Evolutionary conservation across 2,113 vertebrate genomes (phyloP), one percentile per base, ranked within the genome.

Genomic region (Nyctereutes procyonoides): DNA sequence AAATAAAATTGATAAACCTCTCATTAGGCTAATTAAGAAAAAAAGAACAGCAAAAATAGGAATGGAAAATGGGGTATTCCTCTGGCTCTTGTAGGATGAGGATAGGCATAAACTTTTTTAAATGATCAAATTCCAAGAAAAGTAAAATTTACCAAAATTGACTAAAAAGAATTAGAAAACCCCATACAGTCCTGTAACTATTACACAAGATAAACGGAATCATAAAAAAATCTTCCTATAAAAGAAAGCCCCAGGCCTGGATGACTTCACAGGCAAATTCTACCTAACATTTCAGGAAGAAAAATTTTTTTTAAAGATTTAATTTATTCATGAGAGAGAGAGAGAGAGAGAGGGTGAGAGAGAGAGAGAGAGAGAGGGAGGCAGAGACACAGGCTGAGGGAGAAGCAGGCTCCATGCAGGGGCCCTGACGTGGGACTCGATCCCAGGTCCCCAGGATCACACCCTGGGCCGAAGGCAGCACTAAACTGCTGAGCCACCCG

Each of bases 271-370:
- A 80, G 28, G 55, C 35, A 90, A 90, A 90, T 73, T 94, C 53
- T 71, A 90, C 32, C 26, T 28, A 73, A 85, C 2, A 73, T 35
- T 96, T n/a, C 85, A 80, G 55, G 62, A 84, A 95, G 15, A 96
- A 93, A 43, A 43, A 43, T 0, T 43, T 43, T 43, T 43, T 43
- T 43, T 43, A 43, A 43, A 43, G 43, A 43, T 43, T 6, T 43
- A 43, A 43, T 43, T 43, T 43, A 43, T 43, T 43, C 6, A 43
- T 43, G 43, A 7, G 43, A 7, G 6, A 1, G 43, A 1, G 43
- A 7, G 43, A 43, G 43, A 43, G 43, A 43, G 43, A 43, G 6
- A 43, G 43, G 8, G 7, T 7, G 43, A 43, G 43, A 38, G 38
- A 38, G 38, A 38, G 38, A 38, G 38, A 38, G 38, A 38, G 38